Base-by-base conservation (phyloP, 2,888 invertebrate species). In the Nyleta sp. region DNA sequence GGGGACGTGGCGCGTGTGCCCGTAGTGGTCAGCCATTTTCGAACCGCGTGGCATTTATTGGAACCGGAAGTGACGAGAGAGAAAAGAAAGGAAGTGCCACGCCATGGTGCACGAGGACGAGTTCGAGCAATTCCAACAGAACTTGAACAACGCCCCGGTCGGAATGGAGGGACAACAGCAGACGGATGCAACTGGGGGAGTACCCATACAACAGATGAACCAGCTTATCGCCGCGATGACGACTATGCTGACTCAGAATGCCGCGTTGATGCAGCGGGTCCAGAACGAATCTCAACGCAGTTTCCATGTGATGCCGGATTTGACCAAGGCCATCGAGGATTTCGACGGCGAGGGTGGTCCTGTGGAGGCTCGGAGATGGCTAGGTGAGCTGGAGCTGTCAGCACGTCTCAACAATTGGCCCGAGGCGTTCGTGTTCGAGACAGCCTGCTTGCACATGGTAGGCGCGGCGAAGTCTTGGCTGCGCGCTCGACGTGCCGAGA, bases 371-470 rank as follows among this genome's bases (percentile, higher is more conserved):
- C n/a, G 13, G 10, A 6, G 7, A 5, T 60, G 60, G 60, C 18
- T 60, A 1, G 6, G 11, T 0, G 17, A 60, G n/a, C 2, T 60
- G 4, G 33, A 60, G 20, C 1, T 3, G 7, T 13, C 60, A 11
- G 44, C 60, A 4, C n/a, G 20, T 3, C 1, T 35, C 2, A 31
- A 60, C 22, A 0, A 31, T 0, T 60, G 60, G 60, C 60, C 60
- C 2, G 46, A 60, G 8, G 20, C 18, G 3, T 46, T 60, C 13
- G 2, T 31, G 1, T 33, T 60, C 7, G 20, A 60, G 13, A 46
- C 33, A 13, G 60, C 67, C 4, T 74, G 53, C 10, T 55, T 33
- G 31, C 67, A 74, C 28, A 24, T 80, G 22, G 55, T 33, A 15
- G 62, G 72, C 6, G 80, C 78, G 1, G 60, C 60, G 8, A 15